Percentiles rank a stretch among this genome's conserved stretches.
phyloP scores from a whole-genome alignment of 2,113 vertebrate species.

The Dissostichus mawsoni region DNA sequence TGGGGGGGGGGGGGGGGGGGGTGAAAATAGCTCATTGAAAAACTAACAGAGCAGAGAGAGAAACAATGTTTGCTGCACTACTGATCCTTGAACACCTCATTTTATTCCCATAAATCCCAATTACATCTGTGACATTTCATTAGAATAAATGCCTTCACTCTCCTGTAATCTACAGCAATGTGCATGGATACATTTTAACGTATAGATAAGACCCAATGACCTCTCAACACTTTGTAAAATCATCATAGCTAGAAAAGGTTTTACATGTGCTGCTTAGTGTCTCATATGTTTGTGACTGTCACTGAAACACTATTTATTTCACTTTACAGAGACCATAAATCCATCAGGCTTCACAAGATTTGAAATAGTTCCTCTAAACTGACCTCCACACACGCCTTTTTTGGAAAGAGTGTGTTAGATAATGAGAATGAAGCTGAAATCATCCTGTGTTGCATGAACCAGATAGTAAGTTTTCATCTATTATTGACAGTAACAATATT shows the following conservation, averaged over 20 bases:
- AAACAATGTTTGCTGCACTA: conserved; percentile 5
- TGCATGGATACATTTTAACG: neutral
- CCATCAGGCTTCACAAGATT: conserved; percentile 3
- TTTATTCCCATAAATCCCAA: conserved; percentile 14
- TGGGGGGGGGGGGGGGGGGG: neutral
- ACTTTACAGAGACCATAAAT: conserved; percentile 21
- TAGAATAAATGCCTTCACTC: neutral
- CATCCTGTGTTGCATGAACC: neutral
- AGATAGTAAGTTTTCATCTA: neutral
- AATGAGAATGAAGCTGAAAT: neutral
- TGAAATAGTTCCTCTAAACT: conserved; percentile 16
- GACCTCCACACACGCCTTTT: conserved; percentile 4
- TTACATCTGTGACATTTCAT: conserved; percentile 19
- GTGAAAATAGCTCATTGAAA: conserved; percentile 41
- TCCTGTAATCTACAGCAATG: neutral
- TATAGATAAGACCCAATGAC: neutral
- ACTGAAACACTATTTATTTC: conserved; percentile 5
- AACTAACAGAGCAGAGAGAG: conserved; percentile 36
- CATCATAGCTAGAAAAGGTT: neutral
- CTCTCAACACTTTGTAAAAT: conserved; percentile 10
- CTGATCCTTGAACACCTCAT: conserved; percentile 32
- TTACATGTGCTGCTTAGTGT: neutral
- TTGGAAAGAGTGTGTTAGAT: conserved; percentile 7
- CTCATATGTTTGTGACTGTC: neutral
- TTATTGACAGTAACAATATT: neutral